A percentile compares a stretch with the other conserved stretches of the same genome.
phyloP scores from a whole-genome alignment of 2,113 vertebrate species.

The Pica pica region DNA sequence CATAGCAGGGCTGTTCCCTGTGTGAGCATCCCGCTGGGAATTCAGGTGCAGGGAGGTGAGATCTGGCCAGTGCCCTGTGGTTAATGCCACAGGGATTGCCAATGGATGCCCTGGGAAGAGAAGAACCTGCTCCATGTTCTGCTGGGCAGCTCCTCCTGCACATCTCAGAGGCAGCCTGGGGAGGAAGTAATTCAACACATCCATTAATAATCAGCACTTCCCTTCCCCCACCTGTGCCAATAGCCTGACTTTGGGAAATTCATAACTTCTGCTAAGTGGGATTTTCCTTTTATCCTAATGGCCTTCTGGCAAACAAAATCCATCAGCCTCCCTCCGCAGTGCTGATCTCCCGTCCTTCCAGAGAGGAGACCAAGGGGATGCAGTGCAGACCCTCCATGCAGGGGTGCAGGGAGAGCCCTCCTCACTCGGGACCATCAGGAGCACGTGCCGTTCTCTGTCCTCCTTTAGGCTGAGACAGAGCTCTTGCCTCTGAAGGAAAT shows the following conservation, averaged over 20 bases:
- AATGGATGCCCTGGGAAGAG: neutral
- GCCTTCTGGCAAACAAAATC: neutral
- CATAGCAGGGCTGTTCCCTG: fast-evolving
- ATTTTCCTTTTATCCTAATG: neutral
- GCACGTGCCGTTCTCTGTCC: neutral
- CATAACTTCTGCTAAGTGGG: neutral
- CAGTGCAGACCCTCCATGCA: neutral
- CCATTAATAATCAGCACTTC: neutral
- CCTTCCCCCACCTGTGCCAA: neutral
- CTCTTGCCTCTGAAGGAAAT: neutral
- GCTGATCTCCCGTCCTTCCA: fast-evolving
- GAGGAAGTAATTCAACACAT: neutral
- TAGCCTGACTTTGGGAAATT: neutral
- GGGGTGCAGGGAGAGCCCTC: neutral
- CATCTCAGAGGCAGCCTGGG: neutral
- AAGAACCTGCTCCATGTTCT: neutral
- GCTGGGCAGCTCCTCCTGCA: neutral
- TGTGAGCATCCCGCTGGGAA: fast-evolving
- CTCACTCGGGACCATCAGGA: neutral
- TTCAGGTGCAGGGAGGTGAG: neutral
- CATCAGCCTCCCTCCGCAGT: fast-evolving
- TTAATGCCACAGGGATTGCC: too few species aligned
- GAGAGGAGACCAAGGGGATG: neutral
- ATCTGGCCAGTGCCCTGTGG: fast-evolving
- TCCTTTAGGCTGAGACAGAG: neutral